Conservation (phyloP, 2,888 invertebrate species). For the Drepanosiphum platanoidis region DNA sequence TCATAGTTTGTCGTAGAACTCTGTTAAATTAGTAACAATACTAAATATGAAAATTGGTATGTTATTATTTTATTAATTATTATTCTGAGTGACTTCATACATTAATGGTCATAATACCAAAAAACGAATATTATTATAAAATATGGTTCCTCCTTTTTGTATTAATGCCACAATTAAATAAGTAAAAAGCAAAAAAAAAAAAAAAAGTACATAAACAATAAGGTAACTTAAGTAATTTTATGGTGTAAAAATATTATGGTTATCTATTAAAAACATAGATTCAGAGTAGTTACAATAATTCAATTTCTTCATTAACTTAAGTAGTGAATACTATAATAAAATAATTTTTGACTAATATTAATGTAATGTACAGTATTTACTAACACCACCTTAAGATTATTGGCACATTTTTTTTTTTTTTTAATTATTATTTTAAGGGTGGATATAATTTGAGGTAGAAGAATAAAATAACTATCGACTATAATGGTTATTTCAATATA, state of each 20-base stretch:
- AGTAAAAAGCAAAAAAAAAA: neutral
- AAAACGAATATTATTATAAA: neutral
- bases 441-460: conserved; percentile 51
- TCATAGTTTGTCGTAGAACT: neutral
- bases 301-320: neutral
- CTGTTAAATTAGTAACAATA: neutral
- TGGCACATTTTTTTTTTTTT: conserved; percentile 50
- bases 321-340: neutral
- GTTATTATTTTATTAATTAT: neutral
- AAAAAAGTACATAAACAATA: neutral
- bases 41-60: neutral
- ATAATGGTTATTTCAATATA: conserved; percentile 14
- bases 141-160: neutral
- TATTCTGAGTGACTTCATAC: neutral
- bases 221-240: neutral
- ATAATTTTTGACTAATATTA: conserved; percentile 23
- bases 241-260: neutral
- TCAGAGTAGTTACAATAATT: conserved; percentile 1
- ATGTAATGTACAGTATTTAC: conserved; percentile 7
- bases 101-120: neutral
- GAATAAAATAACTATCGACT: conserved; percentile 30
- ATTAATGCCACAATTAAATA: neutral
- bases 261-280: neutral
- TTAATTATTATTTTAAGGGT: conserved; percentile 20
- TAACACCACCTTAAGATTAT: conserved; percentile 47